Evolutionary conservation across 2,888 invertebrate species (phyloP), one percentile per base, ranked within the genome.

Genomic region (Callyntrura sp.): DNA sequence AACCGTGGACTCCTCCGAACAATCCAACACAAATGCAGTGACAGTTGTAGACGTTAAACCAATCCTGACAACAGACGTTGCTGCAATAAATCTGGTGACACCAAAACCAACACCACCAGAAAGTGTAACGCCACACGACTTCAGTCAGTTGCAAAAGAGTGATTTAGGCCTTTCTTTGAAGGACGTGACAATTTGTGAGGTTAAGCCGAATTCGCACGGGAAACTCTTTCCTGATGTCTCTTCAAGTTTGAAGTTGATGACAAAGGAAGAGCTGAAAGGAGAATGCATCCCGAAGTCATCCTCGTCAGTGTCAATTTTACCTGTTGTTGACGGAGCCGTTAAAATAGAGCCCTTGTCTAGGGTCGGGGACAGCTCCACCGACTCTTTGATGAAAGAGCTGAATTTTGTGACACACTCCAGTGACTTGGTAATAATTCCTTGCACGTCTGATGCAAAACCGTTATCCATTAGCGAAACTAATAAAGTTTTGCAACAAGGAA

Each of bases 101-200:
- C 48, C 48, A 1, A 51, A 23, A 48, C 1, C 76, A 23, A 55
- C 70, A n/a, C 35, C 2, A 6, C 35, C 2, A 6, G 60, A 73
- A 62, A 45, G 57, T 43, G 28, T 35, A 12, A 35, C 35, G 65
- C 14, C 55, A 35, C 76, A 86, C 78, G 70, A 85, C 43, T 82
- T 85, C 25, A 81, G 62, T 48, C 81, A 90, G 76, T 73, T 85
- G 25, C 90, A 90, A 60, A 90, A 86, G 51, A 90, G 65, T 65
- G 90, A 90, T 43, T 25, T 90, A 8, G 90, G 90, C 35, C 83
- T 90, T 20, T 87, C 86, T 0, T 62, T 90, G n/a, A 90, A 90
- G 48, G 90, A 90, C 23, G 90, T 90, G 55, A 90, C 90, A 20
- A 90, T 90, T 57, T 90, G 86, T 84, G 90, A 90, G 57, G 90